Conservation (phyloP, 2,888 invertebrate genomes). For the Aleiodes testaceus region DNA sequence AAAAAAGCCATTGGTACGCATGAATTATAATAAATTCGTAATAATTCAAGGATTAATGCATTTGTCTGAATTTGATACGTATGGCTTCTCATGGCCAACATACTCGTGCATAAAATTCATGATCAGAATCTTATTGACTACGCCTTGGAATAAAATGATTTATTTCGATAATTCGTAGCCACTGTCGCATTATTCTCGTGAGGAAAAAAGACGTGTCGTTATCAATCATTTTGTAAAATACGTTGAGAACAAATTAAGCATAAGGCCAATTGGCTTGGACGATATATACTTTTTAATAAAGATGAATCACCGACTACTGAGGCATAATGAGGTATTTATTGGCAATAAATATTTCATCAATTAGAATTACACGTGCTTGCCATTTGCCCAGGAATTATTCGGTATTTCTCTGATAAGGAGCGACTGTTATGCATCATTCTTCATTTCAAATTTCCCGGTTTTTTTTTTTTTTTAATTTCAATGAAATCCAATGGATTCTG, state of each 20-base stretch:
- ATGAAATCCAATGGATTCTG: background rate
- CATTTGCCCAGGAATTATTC: background rate
- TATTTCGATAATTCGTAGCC: constrained; percentile 44
- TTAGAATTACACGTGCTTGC: constrained; percentile 54
- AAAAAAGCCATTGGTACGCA: background rate
- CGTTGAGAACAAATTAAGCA: constrained; percentile 57
- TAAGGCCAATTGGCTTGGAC: constrained; percentile 21
- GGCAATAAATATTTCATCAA: constrained; percentile 60
- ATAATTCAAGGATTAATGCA: constrained; percentile 47
- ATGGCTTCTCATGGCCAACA: constrained; percentile 4
- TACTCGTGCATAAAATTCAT: background rate
- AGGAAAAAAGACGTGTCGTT: constrained; percentile 35
- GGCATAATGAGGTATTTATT: constrained; percentile 60
- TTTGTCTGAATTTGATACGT: no score
- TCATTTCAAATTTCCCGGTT: no score
- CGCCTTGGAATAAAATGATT: constrained; percentile 46
- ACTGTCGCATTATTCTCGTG: constrained; percentile 46
- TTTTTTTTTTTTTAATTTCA: background rate
- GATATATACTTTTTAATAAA: constrained; percentile 54
- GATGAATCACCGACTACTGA: constrained; percentile 52
- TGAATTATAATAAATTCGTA: constrained; percentile 53
- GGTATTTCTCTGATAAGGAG: no score
- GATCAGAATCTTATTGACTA: no score
- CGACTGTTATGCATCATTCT: background rate
- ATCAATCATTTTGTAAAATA: constrained; percentile 51